These are phyloP conservation scores for Gambusia yucatana DNA, from an alignment of 2,797 vertebrate species.

Conservation along the genomic window DNA sequence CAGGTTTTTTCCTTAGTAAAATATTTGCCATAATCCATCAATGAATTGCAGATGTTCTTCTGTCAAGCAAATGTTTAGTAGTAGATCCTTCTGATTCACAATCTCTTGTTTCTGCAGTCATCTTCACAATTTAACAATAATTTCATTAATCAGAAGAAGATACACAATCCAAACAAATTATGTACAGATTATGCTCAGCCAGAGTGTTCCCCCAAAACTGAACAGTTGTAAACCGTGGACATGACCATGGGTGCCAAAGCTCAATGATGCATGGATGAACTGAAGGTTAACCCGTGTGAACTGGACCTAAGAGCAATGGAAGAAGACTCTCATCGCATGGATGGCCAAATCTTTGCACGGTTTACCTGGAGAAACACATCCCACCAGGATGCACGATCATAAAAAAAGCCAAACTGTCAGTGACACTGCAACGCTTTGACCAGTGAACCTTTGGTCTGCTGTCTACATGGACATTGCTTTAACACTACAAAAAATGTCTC, in stretches of 20 bases:
- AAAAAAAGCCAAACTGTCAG: neutral
- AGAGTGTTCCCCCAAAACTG: neutral
- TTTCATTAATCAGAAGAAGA: neutral
- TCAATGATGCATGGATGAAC: neutral
- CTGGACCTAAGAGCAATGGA: neutral
- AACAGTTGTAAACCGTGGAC: neutral
- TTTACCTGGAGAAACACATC: neutral
- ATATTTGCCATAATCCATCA: neutral
- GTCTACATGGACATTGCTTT: neutral
- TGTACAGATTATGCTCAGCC: neutral
- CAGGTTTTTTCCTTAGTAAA: neutral
- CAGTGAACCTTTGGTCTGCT: neutral
- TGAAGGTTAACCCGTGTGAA: neutral
- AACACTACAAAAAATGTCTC: neutral
- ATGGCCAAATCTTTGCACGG: neutral
- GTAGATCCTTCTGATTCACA: neutral
- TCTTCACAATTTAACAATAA: neutral
- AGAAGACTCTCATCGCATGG: neutral
- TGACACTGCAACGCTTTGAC: neutral
- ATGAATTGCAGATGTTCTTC: neutral
- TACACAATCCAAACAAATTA: neutral
- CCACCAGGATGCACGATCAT: neutral
- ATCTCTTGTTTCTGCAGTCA: neutral
- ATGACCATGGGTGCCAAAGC: neutral
- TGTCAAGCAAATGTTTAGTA: conserved; percentile 1